These are phyloP conservation scores for Atherix ibis DNA, from an alignment of 2,888 invertebrate genomes.

Conservation along the genomic window DNA sequence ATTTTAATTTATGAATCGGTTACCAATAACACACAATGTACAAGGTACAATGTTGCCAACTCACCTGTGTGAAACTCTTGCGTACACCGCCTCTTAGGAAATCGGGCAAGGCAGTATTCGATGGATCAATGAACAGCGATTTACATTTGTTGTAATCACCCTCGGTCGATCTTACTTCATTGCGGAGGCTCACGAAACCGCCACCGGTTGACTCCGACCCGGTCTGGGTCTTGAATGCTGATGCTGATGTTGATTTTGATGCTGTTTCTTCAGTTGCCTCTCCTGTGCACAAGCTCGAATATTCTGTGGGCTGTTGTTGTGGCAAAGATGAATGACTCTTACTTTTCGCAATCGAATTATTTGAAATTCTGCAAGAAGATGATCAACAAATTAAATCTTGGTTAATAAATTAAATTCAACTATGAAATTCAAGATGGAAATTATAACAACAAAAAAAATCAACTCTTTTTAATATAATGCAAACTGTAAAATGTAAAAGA, in stretches of 20 bases:
- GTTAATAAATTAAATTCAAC: no score
- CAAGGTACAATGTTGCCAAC: no score
- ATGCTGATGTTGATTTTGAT: slow-evolving; percentile 14
- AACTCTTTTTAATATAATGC: no score
- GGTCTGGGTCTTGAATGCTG: slow-evolving; percentile 26
- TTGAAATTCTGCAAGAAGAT: slow-evolving; percentile 11
- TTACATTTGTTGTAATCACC: slow-evolving; percentile 7
- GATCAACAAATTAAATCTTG: no score
- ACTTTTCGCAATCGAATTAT: slow-evolving; percentile 30
- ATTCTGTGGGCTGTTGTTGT: slow-evolving; percentile 12
- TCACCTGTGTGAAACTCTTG: slow-evolving; percentile 26
- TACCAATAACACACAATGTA: no score
- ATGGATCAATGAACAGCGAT: slow-evolving; percentile 8
- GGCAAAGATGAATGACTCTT: slow-evolving; percentile 29
- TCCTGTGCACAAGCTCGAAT: no score
- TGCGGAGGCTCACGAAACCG: slow-evolving; percentile 12
- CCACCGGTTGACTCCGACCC: slow-evolving; percentile 12
- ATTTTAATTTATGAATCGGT: no score
- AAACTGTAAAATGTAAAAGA: no score
- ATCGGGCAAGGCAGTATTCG: slow-evolving; percentile 20
- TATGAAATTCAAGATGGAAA: no score
- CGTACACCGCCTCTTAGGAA: slow-evolving; percentile 23
- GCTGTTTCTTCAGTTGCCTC: no score
- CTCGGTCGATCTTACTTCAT: slow-evolving; percentile 7
- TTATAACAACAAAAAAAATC: no score